phyloP scores from a whole-genome alignment of 2,113 vertebrate species.

The Grammomys dolichurus region DNA sequence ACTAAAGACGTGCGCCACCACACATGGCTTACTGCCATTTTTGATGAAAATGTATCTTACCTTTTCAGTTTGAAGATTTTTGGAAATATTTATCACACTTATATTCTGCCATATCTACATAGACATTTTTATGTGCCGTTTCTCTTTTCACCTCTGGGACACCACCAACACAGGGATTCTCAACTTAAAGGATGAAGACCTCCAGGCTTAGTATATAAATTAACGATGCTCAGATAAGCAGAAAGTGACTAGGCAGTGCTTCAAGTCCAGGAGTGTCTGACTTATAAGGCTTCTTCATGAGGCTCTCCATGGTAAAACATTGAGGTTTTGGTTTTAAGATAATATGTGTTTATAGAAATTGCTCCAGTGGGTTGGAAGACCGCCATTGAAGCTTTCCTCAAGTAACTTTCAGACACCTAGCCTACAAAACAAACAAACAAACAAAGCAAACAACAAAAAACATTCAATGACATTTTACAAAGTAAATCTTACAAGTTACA shows the following conservation, averaged over 20 bases:
- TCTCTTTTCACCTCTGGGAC: not conserved
- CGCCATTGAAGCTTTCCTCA: not conserved
- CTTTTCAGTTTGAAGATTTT: conserved; percentile 48
- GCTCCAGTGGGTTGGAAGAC: not conserved
- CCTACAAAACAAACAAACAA: not conserved
- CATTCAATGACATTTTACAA: conserved; percentile 30
- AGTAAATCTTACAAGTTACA: conserved; percentile 49
- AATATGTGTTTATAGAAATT: conserved; percentile 50
- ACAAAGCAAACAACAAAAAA: too few relatives aligned
- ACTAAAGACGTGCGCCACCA: not conserved
- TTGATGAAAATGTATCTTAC: conserved; percentile 54
- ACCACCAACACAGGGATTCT: not conserved
- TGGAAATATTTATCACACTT: not conserved
- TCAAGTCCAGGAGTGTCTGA: not conserved
- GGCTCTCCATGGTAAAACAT: not conserved
- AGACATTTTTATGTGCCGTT: not conserved
- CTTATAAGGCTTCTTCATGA: not conserved
- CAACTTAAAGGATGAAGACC: conserved; percentile 6
- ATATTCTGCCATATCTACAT: not conserved
- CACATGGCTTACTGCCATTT: not conserved
- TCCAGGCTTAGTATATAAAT: not conserved
- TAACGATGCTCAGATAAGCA: not conserved
- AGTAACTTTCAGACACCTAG: not conserved
- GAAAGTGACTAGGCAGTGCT: not conserved
- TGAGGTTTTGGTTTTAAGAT: conserved; percentile 27